These are phyloP conservation scores for Lophotriccus pileatus DNA, from an alignment of 2,797 vertebrate species.

Conservation along the genomic window DNA sequence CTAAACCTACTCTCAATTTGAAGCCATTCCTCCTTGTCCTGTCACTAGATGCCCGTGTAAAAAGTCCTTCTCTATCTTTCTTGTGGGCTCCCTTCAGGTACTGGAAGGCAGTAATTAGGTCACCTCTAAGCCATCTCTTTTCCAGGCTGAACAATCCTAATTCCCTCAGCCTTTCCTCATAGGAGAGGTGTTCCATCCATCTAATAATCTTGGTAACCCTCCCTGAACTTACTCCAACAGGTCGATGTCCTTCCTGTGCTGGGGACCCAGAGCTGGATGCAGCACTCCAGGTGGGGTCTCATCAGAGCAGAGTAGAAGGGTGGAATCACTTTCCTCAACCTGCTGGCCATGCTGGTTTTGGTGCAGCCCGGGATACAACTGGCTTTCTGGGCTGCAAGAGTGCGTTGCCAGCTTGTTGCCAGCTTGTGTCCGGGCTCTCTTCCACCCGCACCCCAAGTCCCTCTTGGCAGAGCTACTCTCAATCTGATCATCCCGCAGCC, in stretches of 20 bases:
- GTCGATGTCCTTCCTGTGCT: not conserved
- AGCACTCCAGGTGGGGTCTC: not conserved
- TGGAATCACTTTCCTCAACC: not conserved
- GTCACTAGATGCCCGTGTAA: not conserved
- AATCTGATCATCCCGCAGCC: not conserved
- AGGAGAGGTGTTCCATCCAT: not conserved
- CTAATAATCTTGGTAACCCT: not conserved
- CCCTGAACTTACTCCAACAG: not conserved
- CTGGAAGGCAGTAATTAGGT: not conserved
- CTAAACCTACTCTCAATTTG: not conserved
- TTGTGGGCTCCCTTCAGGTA: not conserved
- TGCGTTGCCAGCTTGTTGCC: not conserved
- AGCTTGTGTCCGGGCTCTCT: not conserved
- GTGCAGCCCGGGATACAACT: not conserved
- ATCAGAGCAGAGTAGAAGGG: not conserved
- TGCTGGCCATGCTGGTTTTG: not conserved
- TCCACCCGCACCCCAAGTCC: rapidly evolving
- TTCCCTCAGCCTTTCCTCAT: not conserved
- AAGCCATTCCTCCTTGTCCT: not conserved
- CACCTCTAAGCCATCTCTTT: not conserved
- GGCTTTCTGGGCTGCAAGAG: not conserved
- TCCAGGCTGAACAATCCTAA: not conserved
- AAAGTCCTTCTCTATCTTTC: not conserved
- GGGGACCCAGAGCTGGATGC: not conserved
- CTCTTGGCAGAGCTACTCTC: not conserved